Evolutionary conservation across 2,888 invertebrate species (phyloP).

Genomic region (Kryphioiulus occultus): DNA sequence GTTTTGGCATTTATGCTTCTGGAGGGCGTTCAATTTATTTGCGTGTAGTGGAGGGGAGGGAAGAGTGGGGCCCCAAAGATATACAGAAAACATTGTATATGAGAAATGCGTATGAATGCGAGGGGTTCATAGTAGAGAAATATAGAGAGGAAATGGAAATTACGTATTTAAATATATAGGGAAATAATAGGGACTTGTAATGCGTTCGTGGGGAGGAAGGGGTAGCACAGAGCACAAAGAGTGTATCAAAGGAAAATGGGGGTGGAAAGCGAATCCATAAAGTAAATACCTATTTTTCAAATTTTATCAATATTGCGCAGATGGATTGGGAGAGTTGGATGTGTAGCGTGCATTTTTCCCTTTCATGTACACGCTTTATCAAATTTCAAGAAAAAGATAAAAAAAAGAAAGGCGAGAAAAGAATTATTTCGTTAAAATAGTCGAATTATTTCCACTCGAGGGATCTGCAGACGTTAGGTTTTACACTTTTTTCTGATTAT

Average conservation of each 20-base stretch:
- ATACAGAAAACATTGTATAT: background rate
- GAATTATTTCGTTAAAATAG: constrained; percentile 9
- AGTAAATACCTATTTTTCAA: constrained; percentile 60
- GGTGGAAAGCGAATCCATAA: constrained; percentile 52
- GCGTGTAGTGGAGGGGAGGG: background rate
- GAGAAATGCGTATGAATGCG: background rate
- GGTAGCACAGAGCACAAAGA: background rate
- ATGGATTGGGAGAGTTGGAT: constrained; percentile 57
- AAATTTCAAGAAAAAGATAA: background rate
- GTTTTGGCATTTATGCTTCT: background rate
- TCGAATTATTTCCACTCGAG: background rate
- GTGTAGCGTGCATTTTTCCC: background rate
- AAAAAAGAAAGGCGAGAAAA: background rate
- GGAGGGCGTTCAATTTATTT: background rate
- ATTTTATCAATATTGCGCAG: constrained; percentile 60
- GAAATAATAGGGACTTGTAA: constrained; percentile 57
- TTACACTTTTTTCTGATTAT: background rate
- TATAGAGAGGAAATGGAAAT: background rate
- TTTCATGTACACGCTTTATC: background rate
- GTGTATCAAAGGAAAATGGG: background rate
- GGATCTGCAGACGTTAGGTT: background rate
- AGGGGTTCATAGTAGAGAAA: background rate
- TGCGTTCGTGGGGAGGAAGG: constrained; percentile 57
- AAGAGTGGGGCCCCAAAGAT: background rate
- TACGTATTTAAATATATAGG: constrained; percentile 6